phyloP scores from a whole-genome alignment of 2,888 invertebrate species.

The Brachynemurus nebulosus region DNA sequence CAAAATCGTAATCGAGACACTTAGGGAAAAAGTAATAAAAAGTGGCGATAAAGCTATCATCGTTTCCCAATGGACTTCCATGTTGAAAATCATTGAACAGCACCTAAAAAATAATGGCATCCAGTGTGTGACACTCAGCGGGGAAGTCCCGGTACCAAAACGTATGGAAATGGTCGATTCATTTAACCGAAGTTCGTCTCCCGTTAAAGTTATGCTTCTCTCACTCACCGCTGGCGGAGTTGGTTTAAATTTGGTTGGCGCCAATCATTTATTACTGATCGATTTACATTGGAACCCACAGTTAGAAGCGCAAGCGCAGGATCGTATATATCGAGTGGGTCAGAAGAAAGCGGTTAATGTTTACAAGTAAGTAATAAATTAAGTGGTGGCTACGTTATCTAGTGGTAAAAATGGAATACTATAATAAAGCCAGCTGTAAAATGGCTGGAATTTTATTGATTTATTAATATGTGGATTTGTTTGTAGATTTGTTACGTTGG shows the following conservation, averaged over 20 bases:
- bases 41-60: constrained; percentile 61
- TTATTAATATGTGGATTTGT: too few relatives aligned
- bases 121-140: constrained; percentile 54
- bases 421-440: too few relatives aligned
- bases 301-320: constrained; percentile 86
- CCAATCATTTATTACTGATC: constrained; percentile 76
- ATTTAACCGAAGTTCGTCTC: constrained; percentile 44
- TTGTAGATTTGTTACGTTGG: constrained; percentile 61
- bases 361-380: constrained; percentile 50
- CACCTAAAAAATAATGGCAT: constrained; percentile 43
- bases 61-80: constrained; percentile 87
- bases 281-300: constrained; percentile 98
- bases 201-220: constrained; percentile 53
- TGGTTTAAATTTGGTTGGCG: constrained; percentile 85
- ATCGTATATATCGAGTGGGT: constrained; percentile 84
- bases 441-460: too few relatives aligned
- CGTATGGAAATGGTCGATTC: constrained; percentile 53
- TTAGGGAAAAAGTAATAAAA: constrained; percentile 38
- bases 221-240: constrained; percentile 91
- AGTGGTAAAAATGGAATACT: too few relatives aligned
- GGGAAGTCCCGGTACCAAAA: constrained; percentile 55
- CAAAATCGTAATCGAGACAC: constrained; percentile 39
- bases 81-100: constrained; percentile 55
- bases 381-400: too few relatives aligned
- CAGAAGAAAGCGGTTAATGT: constrained; percentile 69